phyloP scores from a whole-genome alignment of 2,113 vertebrate genomes.

The Ammodytes dubius region DNA sequence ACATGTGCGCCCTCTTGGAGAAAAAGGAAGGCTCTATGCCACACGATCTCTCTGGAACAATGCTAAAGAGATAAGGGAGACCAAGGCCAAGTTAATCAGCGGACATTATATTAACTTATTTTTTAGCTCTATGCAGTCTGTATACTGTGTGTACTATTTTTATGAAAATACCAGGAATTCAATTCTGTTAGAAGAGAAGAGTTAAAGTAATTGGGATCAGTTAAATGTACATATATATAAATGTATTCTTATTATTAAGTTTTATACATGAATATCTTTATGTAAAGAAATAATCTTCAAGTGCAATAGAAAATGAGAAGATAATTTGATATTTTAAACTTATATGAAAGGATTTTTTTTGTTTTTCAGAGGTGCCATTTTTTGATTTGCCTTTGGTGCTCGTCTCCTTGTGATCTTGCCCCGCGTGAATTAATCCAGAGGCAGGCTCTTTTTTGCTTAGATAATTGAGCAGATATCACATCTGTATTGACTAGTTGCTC shows the following conservation, averaged over 20 bases:
- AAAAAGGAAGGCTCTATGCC: conserved; percentile 57
- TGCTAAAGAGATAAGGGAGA: conserved; percentile 69
- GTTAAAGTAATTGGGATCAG: conserved; percentile 75
- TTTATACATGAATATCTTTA: conserved; percentile 83
- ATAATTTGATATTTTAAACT: conserved; percentile 78
- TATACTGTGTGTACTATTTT: conserved; percentile 74
- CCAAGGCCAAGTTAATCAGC: conserved; percentile 68
- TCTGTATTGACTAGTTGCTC: conserved; percentile 36
- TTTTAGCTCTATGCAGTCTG: conserved; percentile 74
- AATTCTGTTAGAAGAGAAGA: conserved; percentile 73
- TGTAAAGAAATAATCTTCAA: conserved; percentile 91
- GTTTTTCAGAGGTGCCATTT: conserved; percentile 82
- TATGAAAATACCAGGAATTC: conserved; percentile 70
- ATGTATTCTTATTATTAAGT: conserved; percentile 76
- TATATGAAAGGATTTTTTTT: conserved; percentile 75
- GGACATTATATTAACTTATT: conserved; percentile 84
- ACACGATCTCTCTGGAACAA: conserved; percentile 77
- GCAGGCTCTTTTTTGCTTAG: conserved; percentile 35
- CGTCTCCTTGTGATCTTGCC: conserved; percentile 51
- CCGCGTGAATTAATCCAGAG: conserved; percentile 52
- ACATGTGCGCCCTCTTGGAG: conserved; percentile 68
- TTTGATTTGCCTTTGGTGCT: conserved; percentile 67
- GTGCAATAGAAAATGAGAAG: conserved; percentile 96
- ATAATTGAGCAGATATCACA: conserved; percentile 47
- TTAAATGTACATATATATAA: conserved; percentile 79